Conservation (phyloP, 1,140 invertebrate genomes). For the Magallana angulata region DNA sequence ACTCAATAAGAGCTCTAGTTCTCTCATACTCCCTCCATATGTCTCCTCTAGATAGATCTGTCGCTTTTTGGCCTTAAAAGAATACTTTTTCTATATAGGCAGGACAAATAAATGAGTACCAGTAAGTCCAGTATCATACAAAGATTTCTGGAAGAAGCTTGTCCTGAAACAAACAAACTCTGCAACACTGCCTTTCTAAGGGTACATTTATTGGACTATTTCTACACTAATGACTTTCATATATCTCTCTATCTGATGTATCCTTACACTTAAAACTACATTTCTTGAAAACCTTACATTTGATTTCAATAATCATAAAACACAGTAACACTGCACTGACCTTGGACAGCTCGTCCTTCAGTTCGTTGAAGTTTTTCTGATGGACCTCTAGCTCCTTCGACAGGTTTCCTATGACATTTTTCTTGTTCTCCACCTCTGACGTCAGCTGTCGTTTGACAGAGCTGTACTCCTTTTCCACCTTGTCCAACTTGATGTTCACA, state of each 20-base stretch:
- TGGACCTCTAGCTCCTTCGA: constrained; percentile 76
- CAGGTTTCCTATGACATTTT: constrained; percentile 71
- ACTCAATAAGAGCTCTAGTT: constrained; percentile 73
- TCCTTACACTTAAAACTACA: too few relatives aligned
- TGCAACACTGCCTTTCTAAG: neutral
- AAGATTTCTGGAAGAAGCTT: neutral
- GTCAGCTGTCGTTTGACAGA: constrained; percentile 69
- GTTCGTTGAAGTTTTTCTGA: constrained; percentile 77
- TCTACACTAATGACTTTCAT: neutral
- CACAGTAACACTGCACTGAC: constrained; percentile 50
- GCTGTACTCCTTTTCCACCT: constrained; percentile 73
- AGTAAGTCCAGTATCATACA: too few relatives aligned
- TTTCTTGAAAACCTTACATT: too few relatives aligned
- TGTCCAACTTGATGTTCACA: constrained; percentile 68
- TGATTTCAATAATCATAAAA: too few relatives aligned
- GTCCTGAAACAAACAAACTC: neutral
- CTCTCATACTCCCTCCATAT: constrained; percentile 75
- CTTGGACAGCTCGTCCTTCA: constrained; percentile 77
- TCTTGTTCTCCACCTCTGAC: constrained; percentile 76
- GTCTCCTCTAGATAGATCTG: constrained; percentile 76
- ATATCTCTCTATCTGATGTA: too few relatives aligned
- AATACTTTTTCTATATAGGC: neutral
- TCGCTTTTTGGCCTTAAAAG: constrained; percentile 73
- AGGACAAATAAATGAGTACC: too few relatives aligned
- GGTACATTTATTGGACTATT: neutral